These are phyloP conservation scores for Karalla daura DNA, from an alignment of 2,797 vertebrate species.

Conservation along the genomic window DNA sequence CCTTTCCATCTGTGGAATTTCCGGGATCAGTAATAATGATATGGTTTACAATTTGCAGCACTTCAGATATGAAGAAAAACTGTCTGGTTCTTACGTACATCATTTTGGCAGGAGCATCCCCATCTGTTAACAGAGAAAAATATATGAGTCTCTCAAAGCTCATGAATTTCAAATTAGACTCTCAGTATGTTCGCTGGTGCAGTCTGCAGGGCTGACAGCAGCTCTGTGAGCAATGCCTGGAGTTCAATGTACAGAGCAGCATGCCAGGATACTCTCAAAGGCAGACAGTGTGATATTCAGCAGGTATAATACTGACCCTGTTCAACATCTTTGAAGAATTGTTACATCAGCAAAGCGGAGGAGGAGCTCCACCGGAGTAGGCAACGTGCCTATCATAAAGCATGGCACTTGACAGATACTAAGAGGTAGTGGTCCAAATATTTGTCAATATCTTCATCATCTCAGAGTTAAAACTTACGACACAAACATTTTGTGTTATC, in stretches of 20 bases:
- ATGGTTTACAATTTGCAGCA: background rate
- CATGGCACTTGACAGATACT: too few relatives aligned
- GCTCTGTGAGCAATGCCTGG: background rate
- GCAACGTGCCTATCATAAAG: too few relatives aligned
- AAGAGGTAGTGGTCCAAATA: too few relatives aligned
- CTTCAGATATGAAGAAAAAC: background rate
- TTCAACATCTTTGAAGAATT: background rate
- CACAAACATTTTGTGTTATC: too few relatives aligned
- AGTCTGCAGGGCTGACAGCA: background rate
- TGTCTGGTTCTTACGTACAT: background rate
- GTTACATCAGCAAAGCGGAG: too few relatives aligned
- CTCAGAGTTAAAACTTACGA: too few relatives aligned
- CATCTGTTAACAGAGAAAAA: background rate
- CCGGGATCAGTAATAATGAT: background rate
- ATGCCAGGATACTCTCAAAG: background rate
- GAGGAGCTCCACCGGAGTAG: too few relatives aligned
- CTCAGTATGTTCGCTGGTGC: background rate
- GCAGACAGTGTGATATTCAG: background rate
- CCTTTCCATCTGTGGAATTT: background rate
- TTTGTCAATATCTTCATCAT: too few relatives aligned
- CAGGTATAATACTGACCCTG: background rate
- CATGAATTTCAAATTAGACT: background rate
- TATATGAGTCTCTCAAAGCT: background rate
- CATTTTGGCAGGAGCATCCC: background rate
- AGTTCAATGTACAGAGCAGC: background rate